Base-by-base conservation (phyloP, 1,140 invertebrate species). In the Epicauta chinensis region DNA sequence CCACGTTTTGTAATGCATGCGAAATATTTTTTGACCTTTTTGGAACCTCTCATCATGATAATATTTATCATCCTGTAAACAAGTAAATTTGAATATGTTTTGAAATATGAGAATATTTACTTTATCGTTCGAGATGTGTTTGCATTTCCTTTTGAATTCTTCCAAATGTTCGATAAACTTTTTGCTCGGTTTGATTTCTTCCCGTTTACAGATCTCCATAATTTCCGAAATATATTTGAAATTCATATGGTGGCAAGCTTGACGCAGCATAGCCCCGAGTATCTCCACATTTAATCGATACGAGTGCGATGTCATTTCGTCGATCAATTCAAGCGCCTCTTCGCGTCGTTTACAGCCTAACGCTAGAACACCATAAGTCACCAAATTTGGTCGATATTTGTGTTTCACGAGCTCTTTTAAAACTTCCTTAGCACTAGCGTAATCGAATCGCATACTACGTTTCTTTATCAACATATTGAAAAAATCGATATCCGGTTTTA, bases 391-490 rank as follows among this genome's bases (percentile, higher is more conserved):
- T 34, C 72, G 70, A 11, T 91, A 63, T 45, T 74, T 71, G 7
- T 74, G 60, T 39, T 77, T 77, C 34, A 72, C 72, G 50, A 95
- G 82, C 40, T 84, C 70, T 23, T 45, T 34, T 31, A 63, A 54
- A 29, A 65, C 60, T 17, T 53, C 53, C 45, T 79, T 78, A 16
- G 84, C 88, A 62, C 68, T 73, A 44, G 76, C 69, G 67, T 81
- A 83, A 62, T 89, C 80, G 42, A 69, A 70, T 58, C 86, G 71
- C 51, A 81, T 70, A 62, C 79, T 82, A 45, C 87, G 75, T 64
- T 82, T 89, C 62, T 86, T 90, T 40, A 96, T 93, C 11, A 95
- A 71, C 66, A 87, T 79, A 71, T 95, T 97, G 59, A 81, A 92
- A 66, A 94, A 92, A 64, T 82, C 81, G 31, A 87, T 78, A 71